Evolutionary conservation across 1,140 invertebrate species (phyloP).

Genomic region (Aphaenogaster rudis): DNA sequence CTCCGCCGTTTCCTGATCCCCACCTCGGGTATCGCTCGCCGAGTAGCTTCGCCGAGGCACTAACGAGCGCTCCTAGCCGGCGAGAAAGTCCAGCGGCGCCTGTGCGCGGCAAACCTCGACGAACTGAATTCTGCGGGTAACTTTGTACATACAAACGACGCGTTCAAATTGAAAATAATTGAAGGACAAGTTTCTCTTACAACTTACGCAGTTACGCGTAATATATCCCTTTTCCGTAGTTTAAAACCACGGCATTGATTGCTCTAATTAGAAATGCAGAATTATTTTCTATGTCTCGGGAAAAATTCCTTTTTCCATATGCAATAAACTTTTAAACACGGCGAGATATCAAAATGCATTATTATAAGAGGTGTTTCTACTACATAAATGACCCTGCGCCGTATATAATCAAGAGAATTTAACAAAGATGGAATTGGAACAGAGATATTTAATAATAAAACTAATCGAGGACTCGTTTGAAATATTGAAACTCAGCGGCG

Average conservation of each 20-base stretch:
- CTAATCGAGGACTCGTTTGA: neutral
- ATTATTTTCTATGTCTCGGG: neutral
- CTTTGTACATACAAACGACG: neutral
- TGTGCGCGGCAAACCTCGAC: slow-evolving; percentile 50
- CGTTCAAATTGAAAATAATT: slow-evolving; percentile 21
- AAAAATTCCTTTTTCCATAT: neutral
- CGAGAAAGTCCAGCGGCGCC: slow-evolving; percentile 67
- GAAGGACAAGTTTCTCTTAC: neutral
- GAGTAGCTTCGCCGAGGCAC: slow-evolving; percentile 57
- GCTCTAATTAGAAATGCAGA: neutral
- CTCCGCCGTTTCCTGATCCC: slow-evolving; percentile 71
- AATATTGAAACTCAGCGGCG: slow-evolving; percentile 22
- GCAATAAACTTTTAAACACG: neutral
- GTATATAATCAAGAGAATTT: neutral
- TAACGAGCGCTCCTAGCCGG: slow-evolving; percentile 60
- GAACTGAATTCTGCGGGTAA: slow-evolving; percentile 28
- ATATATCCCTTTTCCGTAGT: neutral
- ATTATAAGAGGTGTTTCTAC: neutral
- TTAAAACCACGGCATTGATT: neutral
- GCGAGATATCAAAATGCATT: neutral
- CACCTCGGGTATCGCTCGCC: slow-evolving; percentile 65
- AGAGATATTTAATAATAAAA: slow-evolving; percentile 2
- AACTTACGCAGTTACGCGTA: neutral
- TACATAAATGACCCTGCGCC: neutral
- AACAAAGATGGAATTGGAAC: neutral